These are phyloP conservation scores for Sibirionetta formosa DNA, from an alignment of 2,797 vertebrate genomes.

Conservation along the genomic window DNA sequence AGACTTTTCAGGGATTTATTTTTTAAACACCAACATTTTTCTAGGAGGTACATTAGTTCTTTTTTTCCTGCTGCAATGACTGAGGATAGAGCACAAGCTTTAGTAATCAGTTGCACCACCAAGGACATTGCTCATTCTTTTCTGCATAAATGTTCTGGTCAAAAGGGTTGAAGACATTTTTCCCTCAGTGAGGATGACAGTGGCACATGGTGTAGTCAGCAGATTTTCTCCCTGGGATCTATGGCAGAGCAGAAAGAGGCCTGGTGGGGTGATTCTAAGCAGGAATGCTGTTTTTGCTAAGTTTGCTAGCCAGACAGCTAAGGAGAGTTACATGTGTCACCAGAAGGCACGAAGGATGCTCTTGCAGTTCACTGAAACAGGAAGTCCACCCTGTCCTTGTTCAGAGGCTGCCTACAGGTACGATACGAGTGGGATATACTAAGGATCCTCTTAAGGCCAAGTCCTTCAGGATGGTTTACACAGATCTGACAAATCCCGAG, in stretches of 20 bases:
- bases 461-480: not conserved
- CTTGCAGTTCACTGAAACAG: not conserved
- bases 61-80: not conserved
- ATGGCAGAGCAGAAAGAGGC: not conserved
- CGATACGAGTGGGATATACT: too few relatives aligned
- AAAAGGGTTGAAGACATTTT: not conserved
- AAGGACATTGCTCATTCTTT: not conserved
- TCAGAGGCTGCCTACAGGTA: not conserved
- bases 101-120: not conserved
- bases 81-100: not conserved
- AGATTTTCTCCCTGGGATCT: not conserved
- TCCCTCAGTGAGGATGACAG: too few relatives aligned
- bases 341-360: not conserved
- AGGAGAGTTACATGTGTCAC: not conserved
- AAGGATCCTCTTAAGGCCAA: accelerated
- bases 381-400: not conserved
- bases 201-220: too few relatives aligned
- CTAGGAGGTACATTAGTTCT: not conserved
- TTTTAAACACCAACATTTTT: not conserved
- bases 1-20: not conserved
- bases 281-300: not conserved
- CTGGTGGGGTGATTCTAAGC: not conserved
- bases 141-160: not conserved
- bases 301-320: not conserved
- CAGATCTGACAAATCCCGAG: not conserved